Evolutionary conservation across 2,797 vertebrate genomes (phyloP), one percentile per base, ranked within the genome.

Genomic region (Tympanoctomys barrerae): DNA sequence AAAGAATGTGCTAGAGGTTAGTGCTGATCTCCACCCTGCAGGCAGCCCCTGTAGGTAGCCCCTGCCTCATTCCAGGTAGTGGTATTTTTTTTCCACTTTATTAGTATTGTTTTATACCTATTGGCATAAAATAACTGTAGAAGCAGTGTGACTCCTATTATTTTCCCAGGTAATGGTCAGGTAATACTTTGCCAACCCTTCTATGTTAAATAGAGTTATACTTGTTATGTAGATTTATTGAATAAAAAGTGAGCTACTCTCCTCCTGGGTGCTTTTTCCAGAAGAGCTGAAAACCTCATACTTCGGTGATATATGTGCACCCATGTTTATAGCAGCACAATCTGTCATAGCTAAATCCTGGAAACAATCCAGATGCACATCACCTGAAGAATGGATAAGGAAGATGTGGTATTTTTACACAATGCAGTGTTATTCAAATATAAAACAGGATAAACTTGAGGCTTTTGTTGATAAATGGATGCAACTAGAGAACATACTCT

Each of bases 61-160:
- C 0, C 0, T 71, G 42, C 28, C 62, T n/a, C 19, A 4, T 10
- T 1, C 1, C 7, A 1, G 2, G 26, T 49, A 33, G 1, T 61
- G 9, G 36, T 31, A 52, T 16, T n/a, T 87, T 7, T 86, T 73
- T 80, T 61, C 24, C 21, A 33, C 31, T 31, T 24, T 84, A 5
- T 62, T 39, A 5, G 71, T 59, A 81, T 31, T 36, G 1, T 79
- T 90, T 86, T 66, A 81, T 0, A 82, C 49, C 36, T 39, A 10
- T n/a, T 54, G 16, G 46, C 36, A 68, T 81, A 61, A 86, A 36
- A 61, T 78, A 87, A 66, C 78, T 73, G 81, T 24, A 3, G 8
- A 83, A 68, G 68, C 46, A 52, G 6, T 64, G 26, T 79, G 68
- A 71, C 18, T 71, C 33, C 2, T 4, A 10, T 64, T 83, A 46